A percentile compares a stretch with the other conserved stretches of the same genome.
These are phyloP conservation scores for Sisyra terminalis DNA, from an alignment of 2,888 invertebrate genomes.

Conservation along the genomic window DNA sequence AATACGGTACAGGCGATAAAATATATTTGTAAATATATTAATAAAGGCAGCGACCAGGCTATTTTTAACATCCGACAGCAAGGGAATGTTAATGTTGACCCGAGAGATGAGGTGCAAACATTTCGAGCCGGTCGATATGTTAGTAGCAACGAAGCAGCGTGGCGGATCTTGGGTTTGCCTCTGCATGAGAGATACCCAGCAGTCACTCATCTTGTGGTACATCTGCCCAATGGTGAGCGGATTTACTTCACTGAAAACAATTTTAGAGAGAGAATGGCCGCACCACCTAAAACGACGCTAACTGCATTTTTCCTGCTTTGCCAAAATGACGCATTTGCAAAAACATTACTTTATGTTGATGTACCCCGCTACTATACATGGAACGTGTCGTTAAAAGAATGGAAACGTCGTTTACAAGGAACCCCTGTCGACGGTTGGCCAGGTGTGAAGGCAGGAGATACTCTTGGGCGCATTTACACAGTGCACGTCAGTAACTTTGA, in stretches of 20 bases:
- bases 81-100: too few species aligned
- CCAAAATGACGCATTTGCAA: constrained; percentile 6
- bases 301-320: constrained; percentile 8
- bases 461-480: constrained; percentile 14
- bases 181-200: constrained; percentile 16
- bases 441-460: constrained; percentile 13
- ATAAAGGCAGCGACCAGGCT: too few species aligned
- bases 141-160: constrained; percentile 17
- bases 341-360: constrained; percentile 12
- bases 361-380: constrained; percentile 13
- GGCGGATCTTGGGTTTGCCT: constrained; percentile 16
- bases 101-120: constrained; percentile 16
- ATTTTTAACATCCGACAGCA: too few species aligned
- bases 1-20: too few species aligned
- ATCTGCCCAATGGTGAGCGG: constrained; percentile 14
- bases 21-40: too few species aligned
- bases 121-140: constrained; percentile 16
- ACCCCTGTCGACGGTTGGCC: constrained; percentile 11
- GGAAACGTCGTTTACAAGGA: constrained; percentile 13
- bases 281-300: too few species aligned
- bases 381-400: constrained; percentile 9
- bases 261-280: constrained; percentile 14
- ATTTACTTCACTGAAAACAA: constrained; percentile 20
- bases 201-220: constrained; percentile 13
- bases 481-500: constrained; percentile 14